Base-by-base conservation (phyloP, 2,888 invertebrate species). In the Calameuta pallipes region DNA sequence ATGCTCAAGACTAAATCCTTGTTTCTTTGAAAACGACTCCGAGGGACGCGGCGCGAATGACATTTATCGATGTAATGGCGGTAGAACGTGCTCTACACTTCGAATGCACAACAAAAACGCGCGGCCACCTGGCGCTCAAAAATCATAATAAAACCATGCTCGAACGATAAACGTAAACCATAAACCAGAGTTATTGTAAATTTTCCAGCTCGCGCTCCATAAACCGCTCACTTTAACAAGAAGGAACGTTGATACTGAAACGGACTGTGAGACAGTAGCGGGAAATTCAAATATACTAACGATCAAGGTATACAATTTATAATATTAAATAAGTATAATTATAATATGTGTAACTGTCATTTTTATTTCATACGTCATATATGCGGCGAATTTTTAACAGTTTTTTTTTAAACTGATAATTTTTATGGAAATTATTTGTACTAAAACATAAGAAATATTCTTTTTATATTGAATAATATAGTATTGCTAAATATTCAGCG, bases 111-210 rank as follows among this genome's bases (percentile, higher is more conserved):
- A 86, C 82, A 84, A 87, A 87, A 88, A 87, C 82, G 84, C 85
- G 81, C 85, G 81, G 89, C 89, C 89, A 89, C 87, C 89, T 89
- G 89, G 89, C 84, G 89, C 88, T 85, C 84, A 83, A 86, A 87
- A 86, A 81, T 82, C 82, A 81, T 80, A 85, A 83, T 87, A 87
- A 85, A 85, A 85, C 83, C 84, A 85, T 80, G 86, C 85, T 86
- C 85, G 80, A 80, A 81, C 83, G 85, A 85, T 85, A 85, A 85
- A 82, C 85, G 80, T 80, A 82, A 82, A 83, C 83, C 84, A 80
- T 56, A 56, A 82, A 81, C 79, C 80, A 75, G 76, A 82, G 86
- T 84, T 84, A 85, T 82, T 86, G 56, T 56, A 56, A 56, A 56
- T 56, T 56, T 56, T 9, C 56, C 56, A 56, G 23, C 56, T 56